Conservation (phyloP, 2,113 vertebrate species). For the Pelecanoides urinatrix region DNA sequence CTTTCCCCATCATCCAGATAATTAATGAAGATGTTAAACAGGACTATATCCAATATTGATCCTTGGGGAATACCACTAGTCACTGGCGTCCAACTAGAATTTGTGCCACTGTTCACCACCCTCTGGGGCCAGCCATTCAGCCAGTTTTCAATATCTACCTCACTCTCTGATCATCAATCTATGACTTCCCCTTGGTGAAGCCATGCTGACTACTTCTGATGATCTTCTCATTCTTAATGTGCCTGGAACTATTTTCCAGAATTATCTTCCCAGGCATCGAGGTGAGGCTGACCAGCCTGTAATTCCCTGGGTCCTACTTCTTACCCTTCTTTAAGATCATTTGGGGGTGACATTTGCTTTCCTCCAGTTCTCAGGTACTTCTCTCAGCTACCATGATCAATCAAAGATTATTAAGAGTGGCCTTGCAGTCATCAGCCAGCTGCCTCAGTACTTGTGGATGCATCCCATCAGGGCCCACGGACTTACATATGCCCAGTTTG, state of each 20-base stretch:
- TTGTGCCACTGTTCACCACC: not conserved
- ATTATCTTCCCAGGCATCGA: not conserved
- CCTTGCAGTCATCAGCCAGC: not conserved
- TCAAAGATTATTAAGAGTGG: not conserved
- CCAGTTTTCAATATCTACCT: not conserved
- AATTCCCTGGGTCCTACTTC: not conserved
- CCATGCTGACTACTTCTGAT: not conserved
- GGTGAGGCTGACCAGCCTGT: not conserved
- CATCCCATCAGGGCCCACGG: not conserved
- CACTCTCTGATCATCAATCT: not conserved
- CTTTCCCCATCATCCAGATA: not conserved
- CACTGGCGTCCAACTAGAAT: not conserved
- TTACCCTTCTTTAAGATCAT: not conserved
- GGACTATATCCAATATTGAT: not conserved
- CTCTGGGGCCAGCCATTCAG: not conserved
- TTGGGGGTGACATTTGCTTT: not conserved
- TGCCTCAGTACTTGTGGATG: not conserved
- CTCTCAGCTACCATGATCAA: not conserved
- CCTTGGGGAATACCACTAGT: not conserved
- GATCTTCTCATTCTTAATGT: not conserved
- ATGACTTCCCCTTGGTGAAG: not conserved
- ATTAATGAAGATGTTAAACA: not conserved
- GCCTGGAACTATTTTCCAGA: not conserved
- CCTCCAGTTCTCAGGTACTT: not conserved
- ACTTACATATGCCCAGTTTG: not conserved